A percentile compares a stretch with the other conserved stretches of the same genome.
Conservation (phyloP, 2,113 vertebrate species). For the Bucco capensis region DNA sequence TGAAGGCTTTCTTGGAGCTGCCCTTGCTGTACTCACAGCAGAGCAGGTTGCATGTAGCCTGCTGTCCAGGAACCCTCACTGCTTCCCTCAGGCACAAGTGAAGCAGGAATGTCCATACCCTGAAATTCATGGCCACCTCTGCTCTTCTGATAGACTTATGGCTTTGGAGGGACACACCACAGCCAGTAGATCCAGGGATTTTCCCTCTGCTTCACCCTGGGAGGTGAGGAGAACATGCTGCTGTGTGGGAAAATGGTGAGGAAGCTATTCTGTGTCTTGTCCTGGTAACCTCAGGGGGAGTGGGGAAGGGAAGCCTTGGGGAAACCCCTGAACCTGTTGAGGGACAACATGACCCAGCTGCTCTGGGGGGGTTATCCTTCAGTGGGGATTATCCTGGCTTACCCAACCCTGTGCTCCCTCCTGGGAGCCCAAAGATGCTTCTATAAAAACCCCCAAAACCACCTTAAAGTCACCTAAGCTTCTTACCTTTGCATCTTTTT, state of each 20-base stretch:
- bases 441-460: too few relatives aligned
- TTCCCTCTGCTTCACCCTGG: neutral
- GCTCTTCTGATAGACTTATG: fast-evolving
- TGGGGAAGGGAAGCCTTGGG: neutral
- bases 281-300: neutral
- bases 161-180: neutral
- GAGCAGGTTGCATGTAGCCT: fast-evolving
- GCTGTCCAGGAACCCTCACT: neutral
- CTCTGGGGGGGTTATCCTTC: too few relatives aligned
- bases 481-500: neutral
- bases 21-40: neutral
- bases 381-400: too few relatives aligned
- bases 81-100: neutral
- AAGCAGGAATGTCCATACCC: neutral
- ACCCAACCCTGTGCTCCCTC: neutral
- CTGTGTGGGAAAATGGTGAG: fast-evolving
- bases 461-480: neutral
- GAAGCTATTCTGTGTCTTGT: neutral
- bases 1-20: neutral
- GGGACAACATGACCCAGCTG: neutral
- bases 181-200: neutral
- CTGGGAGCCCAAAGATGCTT: neutral
- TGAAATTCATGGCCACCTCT: neutral
- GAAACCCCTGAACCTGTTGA: fast-evolving
- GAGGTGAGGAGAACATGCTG: neutral